Evolutionary conservation across 1,140 invertebrate genomes (phyloP).

Genomic region (Drusus annulatus): DNA sequence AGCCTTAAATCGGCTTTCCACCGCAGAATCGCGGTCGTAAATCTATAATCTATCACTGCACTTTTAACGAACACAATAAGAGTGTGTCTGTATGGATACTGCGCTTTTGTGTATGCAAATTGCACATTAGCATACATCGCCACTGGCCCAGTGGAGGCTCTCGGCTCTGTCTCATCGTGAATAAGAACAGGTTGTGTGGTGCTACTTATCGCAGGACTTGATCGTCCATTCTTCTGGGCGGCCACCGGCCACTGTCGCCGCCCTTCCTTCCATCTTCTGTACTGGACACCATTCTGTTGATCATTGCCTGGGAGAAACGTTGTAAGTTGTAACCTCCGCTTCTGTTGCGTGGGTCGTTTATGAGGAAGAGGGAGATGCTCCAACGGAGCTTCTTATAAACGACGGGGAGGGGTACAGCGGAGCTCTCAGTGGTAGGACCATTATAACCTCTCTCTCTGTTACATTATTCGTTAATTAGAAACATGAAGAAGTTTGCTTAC

Average conservation of each 20-base stretch:
- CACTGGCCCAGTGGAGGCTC: not conserved
- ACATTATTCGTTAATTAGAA: too few species aligned
- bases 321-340: too few species aligned
- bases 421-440: too few species aligned
- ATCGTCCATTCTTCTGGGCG: constrained; percentile 44
- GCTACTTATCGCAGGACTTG: constrained; percentile 35
- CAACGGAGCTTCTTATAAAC: too few species aligned
- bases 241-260: not conserved
- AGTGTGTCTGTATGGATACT: not conserved
- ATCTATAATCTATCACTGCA: constrained; percentile 18
- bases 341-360: too few species aligned
- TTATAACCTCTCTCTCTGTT: too few species aligned
- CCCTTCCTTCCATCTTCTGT: not conserved
- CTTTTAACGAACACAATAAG: constrained; percentile 6
- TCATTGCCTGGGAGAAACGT: too few species aligned
- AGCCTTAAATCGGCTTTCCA: not conserved
- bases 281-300: too few species aligned
- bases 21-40: not conserved
- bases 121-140: constrained; percentile 23
- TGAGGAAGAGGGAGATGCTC: too few species aligned
- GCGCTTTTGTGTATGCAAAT: not conserved
- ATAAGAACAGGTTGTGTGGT: constrained; percentile 40
- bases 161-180: constrained; percentile 33
- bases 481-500: too few species aligned
- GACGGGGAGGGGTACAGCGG: too few species aligned